Percentiles rank a stretch among this genome's conserved stretches.
phyloP scores from a whole-genome alignment of 2,797 vertebrate species.

The Alouatta caraya region DNA sequence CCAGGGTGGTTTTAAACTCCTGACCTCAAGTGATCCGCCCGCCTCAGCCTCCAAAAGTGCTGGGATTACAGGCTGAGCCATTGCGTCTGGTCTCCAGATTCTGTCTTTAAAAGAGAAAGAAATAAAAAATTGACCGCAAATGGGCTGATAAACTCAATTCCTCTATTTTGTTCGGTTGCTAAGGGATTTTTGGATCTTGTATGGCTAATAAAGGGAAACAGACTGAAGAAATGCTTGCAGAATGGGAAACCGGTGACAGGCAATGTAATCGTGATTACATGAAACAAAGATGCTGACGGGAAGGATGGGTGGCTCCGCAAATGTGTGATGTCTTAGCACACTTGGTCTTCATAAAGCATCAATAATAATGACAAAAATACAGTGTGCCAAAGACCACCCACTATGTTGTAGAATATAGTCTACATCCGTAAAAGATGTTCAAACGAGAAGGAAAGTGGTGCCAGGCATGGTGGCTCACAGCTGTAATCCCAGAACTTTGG shows the following conservation, averaged over 20 bases:
- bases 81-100: too few relatives aligned
- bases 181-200: neutral
- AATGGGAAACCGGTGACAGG: neutral
- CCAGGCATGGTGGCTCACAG: fast-evolving
- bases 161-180: neutral
- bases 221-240: neutral
- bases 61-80: too few relatives aligned
- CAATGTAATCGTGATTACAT: neutral
- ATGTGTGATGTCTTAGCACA: neutral
- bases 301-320: neutral
- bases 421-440: neutral
- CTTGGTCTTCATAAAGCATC: neutral
- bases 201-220: neutral
- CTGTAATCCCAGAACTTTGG: too few relatives aligned
- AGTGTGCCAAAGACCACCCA: neutral
- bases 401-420: neutral
- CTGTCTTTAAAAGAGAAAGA: too few relatives aligned
- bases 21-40: too few relatives aligned
- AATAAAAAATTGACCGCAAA: neutral
- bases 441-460: neutral
- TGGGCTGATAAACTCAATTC: neutral
- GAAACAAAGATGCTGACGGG: neutral
- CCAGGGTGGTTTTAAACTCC: too few relatives aligned
- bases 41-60: too few relatives aligned
- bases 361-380: neutral